Conservation (phyloP, 2,113 vertebrate genomes). For the Atractosteus spatula region DNA sequence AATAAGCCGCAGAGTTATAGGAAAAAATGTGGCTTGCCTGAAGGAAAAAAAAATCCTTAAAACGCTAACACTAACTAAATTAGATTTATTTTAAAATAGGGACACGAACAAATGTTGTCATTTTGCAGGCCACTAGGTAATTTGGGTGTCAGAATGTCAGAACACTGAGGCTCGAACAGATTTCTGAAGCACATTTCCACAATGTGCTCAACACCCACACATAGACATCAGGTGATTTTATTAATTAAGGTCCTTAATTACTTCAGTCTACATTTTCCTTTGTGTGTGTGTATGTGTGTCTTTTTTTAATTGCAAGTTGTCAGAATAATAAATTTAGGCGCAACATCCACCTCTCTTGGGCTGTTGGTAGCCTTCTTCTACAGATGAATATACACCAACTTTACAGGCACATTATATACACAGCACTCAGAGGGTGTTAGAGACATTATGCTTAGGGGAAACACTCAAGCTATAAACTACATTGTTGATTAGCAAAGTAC, state of each 20-base stretch:
- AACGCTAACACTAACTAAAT: slow-evolving; percentile 36
- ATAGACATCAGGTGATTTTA: slow-evolving; percentile 10
- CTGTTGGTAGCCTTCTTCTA: slow-evolving; percentile 53
- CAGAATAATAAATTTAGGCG: slow-evolving; percentile 30
- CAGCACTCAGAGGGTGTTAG: slow-evolving; percentile 65
- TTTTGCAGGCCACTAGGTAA: slow-evolving; percentile 1
- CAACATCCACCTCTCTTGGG: slow-evolving; percentile 38
- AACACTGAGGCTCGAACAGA: background rate
- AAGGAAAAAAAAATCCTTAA: slow-evolving; percentile 25
- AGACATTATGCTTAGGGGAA: slow-evolving; percentile 59
- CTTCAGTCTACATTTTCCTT: slow-evolving; percentile 24
- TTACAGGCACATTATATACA: slow-evolving; percentile 62
- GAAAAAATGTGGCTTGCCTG: slow-evolving; percentile 23
- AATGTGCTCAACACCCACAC: background rate
- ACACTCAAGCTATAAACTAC: slow-evolving; percentile 61
- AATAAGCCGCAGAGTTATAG: slow-evolving; percentile 33
- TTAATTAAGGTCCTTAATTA: slow-evolving; percentile 19
- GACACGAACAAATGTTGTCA: background rate
- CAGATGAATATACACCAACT: slow-evolving; percentile 58
- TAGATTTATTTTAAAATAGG: slow-evolving; percentile 14
- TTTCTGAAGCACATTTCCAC: background rate
- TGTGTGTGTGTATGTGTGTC: slow-evolving; percentile 28
- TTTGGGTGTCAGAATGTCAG: background rate
- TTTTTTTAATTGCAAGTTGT: slow-evolving; percentile 41
- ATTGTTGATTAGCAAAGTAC: slow-evolving; percentile 62